These are phyloP conservation scores for Sitta europaea DNA, from an alignment of 2,113 vertebrate species.

Conservation along the genomic window DNA sequence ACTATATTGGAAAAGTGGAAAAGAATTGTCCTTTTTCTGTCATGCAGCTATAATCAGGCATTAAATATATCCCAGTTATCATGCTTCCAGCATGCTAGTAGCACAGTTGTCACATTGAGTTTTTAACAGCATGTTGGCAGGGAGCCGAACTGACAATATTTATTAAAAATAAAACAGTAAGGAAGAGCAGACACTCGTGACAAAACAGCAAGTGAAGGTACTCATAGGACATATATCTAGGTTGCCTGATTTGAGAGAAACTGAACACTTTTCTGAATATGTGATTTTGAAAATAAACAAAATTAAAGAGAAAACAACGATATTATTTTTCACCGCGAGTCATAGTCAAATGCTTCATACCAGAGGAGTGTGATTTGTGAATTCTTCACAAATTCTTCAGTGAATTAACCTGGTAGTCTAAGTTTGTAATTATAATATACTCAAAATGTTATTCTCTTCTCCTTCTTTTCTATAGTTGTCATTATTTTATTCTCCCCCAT, in stretches of 20 bases:
- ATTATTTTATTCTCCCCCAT: not conserved
- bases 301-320: not conserved
- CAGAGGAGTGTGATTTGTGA: no score
- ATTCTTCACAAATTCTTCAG: no score
- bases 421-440: not conserved
- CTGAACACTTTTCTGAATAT: not conserved
- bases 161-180: not conserved
- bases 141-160: not conserved
- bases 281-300: not conserved
- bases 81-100: not conserved
- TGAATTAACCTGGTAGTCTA: not conserved
- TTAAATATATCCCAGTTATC: not conserved
- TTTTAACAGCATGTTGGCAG: not conserved
- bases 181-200: not conserved
- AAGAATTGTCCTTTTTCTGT: not conserved
- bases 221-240: not conserved
- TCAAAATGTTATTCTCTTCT: not conserved
- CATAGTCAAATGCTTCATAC: not conserved
- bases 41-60: not conserved
- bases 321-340: fast-evolving
- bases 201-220: not conserved
- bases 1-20: not conserved
- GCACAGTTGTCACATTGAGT: not conserved
- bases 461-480: not conserved
- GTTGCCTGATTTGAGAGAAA: not conserved